phyloP scores from a whole-genome alignment of 2,888 invertebrate genomes.

The Erannis defoliaria region DNA sequence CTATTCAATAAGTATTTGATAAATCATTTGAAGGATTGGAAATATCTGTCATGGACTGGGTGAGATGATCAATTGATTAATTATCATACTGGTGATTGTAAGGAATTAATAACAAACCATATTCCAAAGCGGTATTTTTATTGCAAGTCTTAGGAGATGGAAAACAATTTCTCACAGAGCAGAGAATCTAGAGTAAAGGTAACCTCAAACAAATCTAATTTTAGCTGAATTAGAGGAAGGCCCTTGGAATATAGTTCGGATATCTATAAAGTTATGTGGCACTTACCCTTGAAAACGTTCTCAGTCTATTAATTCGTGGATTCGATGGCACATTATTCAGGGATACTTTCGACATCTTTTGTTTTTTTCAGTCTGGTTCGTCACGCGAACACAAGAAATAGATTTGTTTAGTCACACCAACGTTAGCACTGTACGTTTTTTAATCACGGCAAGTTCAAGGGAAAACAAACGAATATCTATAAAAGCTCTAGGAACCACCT shows the following conservation, averaged over 20 bases:
- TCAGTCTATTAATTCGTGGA: slow-evolving; percentile 77
- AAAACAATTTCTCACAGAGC: slow-evolving; percentile 14
- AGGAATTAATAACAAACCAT: not conserved
- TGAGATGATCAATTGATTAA: not conserved
- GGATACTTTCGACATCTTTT: slow-evolving; percentile 79
- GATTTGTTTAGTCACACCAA: slow-evolving; percentile 62
- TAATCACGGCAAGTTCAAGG: slow-evolving; percentile 65
- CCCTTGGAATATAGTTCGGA: slow-evolving; percentile 37
- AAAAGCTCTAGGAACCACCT: slow-evolving; percentile 44
- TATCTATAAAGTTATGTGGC: slow-evolving; percentile 35
- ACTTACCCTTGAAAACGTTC: slow-evolving; percentile 82
- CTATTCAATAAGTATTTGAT: not conserved
- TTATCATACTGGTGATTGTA: not conserved
- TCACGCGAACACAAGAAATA: slow-evolving; percentile 63
- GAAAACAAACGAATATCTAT: slow-evolving; percentile 64
- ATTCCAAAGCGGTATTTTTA: not conserved
- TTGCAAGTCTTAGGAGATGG: too few species aligned
- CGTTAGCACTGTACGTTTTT: slow-evolving; percentile 59
- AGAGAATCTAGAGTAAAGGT: slow-evolving; percentile 40
- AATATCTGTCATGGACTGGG: not conserved
- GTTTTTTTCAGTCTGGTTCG: slow-evolving; percentile 45
- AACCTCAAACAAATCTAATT: slow-evolving; percentile 61
- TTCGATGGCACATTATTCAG: slow-evolving; percentile 82
- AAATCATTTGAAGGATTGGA: not conserved
- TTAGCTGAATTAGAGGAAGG: slow-evolving; percentile 48